Base-by-base conservation (phyloP, 35 echinoderm and acorn worm genomes). In the Lytechinus pictus region DNA sequence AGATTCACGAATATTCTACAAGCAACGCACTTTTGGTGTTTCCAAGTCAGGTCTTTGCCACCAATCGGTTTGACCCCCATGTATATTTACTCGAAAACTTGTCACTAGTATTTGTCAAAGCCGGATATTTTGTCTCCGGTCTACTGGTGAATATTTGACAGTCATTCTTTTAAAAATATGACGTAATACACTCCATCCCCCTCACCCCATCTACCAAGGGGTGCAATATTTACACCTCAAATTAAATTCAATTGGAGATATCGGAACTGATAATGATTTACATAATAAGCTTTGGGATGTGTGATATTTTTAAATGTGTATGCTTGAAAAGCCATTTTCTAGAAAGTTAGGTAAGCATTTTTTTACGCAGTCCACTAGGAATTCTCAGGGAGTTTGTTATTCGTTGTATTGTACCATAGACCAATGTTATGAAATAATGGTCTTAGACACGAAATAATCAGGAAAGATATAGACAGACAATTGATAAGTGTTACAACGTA, bases 81-180 rank as follows among this genome's bases (percentile, higher is more conserved):
- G 66, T 79, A 24, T 79, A 79, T 79, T 79, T 2, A 79, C 21
- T 24, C 21, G 8, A n/a, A 19, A 24, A 79, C 66, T 24, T 79
- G 66, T 79, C 66, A 79, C 66, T 14, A 24, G 33, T 44, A 79
- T 79, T 79, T 24, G 66, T 79, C 2, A 5, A 79, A 24, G 21
- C 66, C 19, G 66, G 66, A 79, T 79, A 79, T 79, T 79, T 79
- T 79, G 91, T 14, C 52, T 54, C 53, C 53, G 52, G 91, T 54
- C 91, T 54, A 54, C 91, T 92, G 10, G 8, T 92, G 54, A 52
- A 52, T 55, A 44, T 92, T 92, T 92, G 94, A 71, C 54, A 29
- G 58, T 71, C n/a, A 94, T 94, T n/a, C 55, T 24, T 29, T 8
- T 61, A n/a, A n/a, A 52, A 66, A 66, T 5, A 61, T 60, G 54